Base-by-base conservation (phyloP, 2,888 invertebrate genomes). In the Crossocerus cetratus region DNA sequence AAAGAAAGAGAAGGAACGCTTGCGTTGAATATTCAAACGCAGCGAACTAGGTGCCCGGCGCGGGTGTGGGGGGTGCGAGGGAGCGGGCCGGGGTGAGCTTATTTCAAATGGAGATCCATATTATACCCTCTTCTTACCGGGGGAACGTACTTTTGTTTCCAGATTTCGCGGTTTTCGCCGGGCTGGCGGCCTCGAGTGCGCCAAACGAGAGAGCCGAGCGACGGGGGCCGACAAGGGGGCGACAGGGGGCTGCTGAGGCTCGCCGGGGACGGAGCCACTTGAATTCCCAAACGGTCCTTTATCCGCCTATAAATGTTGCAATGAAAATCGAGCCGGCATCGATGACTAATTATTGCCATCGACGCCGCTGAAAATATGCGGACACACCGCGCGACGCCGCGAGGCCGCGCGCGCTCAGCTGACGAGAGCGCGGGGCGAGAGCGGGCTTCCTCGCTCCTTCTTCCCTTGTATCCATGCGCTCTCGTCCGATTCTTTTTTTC, bases 51-150 rank as follows among this genome's bases (percentile, higher is more conserved):
- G 89, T 89, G 87, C 89, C 87, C 85, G 32, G 8, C 32, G 32
- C 8, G 32, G 32, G 32, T 32, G 32, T 32, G 84, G 87, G 87
- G 77, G 75, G 80, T 74, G 83, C 83, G 78, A 84, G 83, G 80
- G 79, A 81, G 76, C 60, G 76, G 79, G 60, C 58, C 70, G 63
- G 74, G 72, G 76, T 80, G 84, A 85, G 90, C 90, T 90, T 90
- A 90, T 90, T 90, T 90, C 87, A 90, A 90, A 89, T 89, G 89
- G 88, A 89, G 89, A 90, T 90, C 88, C 87, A 87, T 87, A 89
- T 90, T 90, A 89, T 86, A 86, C 84, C 85, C 86, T 85, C 84
- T 86, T 84, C 85, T 85, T 86, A 83, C 85, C 81, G 82, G 32
- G 32, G 32, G 85, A 81, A 84, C 86, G 84, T 84, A 86, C 87